These are phyloP conservation scores for roundworm (Caenorhabditis elegans) DNA, from an alignment of 1,140 invertebrate genomes.

Conservation along the genomic window WBcel235 BX284606.5:6456501-6457000, in stretches of 20 bases:
- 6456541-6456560: slow-evolving; percentile 5
- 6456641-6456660: not conserved
- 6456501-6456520: not conserved
- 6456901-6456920: slow-evolving; percentile 1
- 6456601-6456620: not conserved
- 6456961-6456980: slow-evolving; percentile 15
- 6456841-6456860: slow-evolving; percentile 22
- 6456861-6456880: slow-evolving; percentile 17
- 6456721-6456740: not conserved
- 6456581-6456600: slow-evolving; percentile 15
- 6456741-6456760: slow-evolving; percentile 15
- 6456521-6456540: not conserved
- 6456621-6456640: not conserved
- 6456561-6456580: slow-evolving; percentile 21
- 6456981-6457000: not conserved
- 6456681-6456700: slow-evolving; percentile 12
- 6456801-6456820: not conserved
- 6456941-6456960: slow-evolving; percentile 21
- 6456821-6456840: slow-evolving; percentile 25
- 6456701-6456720: not conserved
- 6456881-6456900: not conserved
- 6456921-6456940: slow-evolving; percentile 9
- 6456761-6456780: slow-evolving; percentile 18
- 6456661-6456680: not conserved
- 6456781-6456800: slow-evolving; percentile 13